A percentile compares a stretch with the other conserved stretches of the same genome.
phyloP scores from a whole-genome alignment of 2,888 invertebrate species.

The Drosophila ezoana region DNA sequence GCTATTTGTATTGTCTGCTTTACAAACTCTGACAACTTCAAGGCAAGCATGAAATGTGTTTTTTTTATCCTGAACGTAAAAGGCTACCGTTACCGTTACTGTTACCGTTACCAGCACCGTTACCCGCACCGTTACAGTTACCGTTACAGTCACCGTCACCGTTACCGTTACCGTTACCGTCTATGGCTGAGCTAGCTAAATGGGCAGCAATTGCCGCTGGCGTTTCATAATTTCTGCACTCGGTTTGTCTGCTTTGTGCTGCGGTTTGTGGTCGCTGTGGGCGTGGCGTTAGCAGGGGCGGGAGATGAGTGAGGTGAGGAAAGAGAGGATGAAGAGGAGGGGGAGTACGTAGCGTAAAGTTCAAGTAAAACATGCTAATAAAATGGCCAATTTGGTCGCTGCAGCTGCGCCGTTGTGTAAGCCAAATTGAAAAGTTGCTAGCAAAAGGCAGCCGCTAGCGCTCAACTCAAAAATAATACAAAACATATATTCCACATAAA shows the following conservation, averaged over 20 bases:
- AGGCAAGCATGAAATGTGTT: constrained; percentile 43
- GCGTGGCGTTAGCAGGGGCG: neutral
- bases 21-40: constrained; percentile 47
- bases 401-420: constrained; percentile 60
- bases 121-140: constrained; percentile 3
- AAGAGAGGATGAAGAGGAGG: neutral
- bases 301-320: too few relatives aligned
- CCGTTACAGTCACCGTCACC: constrained; percentile 15
- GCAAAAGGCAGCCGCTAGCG: constrained; percentile 56
- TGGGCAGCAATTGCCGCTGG: constrained; percentile 60
- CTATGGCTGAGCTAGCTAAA: constrained; percentile 45
- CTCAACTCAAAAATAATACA: constrained; percentile 29
- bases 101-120: constrained; percentile 4
- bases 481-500: constrained; percentile 25
- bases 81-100: constrained; percentile 8
- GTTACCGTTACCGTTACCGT: constrained; percentile 8
- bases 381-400: constrained; percentile 70
- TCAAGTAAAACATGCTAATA: constrained; percentile 53
- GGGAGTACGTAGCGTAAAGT: constrained; percentile 16
- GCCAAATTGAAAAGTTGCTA: constrained; percentile 61
- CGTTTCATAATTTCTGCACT: constrained; percentile 69
- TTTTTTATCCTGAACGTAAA: constrained; percentile 23
- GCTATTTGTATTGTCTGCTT: constrained; percentile 30
- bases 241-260: constrained; percentile 38
- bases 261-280: constrained; percentile 34